Evolutionary conservation across 1,140 invertebrate species (phyloP).

Genomic region (Aphaenogaster rudis): DNA sequence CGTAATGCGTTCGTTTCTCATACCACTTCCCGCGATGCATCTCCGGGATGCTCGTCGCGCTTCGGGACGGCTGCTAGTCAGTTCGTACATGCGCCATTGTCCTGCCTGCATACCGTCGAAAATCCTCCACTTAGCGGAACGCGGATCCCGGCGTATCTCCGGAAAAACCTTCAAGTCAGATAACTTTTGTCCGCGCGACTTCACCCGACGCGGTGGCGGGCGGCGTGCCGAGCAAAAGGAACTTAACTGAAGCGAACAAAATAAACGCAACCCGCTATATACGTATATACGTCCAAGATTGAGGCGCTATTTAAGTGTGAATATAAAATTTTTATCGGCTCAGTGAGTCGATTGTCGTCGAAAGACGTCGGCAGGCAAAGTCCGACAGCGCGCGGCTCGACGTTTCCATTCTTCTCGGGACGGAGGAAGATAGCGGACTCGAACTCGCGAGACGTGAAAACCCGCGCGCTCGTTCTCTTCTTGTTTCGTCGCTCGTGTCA

Average conservation of each 20-base stretch:
- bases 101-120: constrained; percentile 42
- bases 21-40: constrained; percentile 31
- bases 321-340: constrained; percentile 58
- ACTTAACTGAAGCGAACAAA: constrained; percentile 35
- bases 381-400: constrained; percentile 21
- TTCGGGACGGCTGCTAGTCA: constrained; percentile 31
- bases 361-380: constrained; percentile 30
- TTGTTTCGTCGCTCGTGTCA: neutral
- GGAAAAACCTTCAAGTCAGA: constrained; percentile 33
- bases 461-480: neutral
- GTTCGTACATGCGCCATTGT: constrained; percentile 49
- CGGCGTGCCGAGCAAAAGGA: constrained; percentile 31
- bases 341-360: constrained; percentile 53
- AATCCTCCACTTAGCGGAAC: constrained; percentile 53
- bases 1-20: constrained; percentile 24
- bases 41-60: constrained; percentile 37
- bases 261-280: constrained; percentile 31
- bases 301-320: constrained; percentile 58
- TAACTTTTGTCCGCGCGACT: constrained; percentile 56
- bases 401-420: constrained; percentile 23
- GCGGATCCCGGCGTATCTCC: constrained; percentile 16
- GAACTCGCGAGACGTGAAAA: constrained; percentile 34
- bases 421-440: constrained; percentile 20
- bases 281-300: constrained; percentile 42
- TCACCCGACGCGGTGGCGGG: constrained; percentile 18